These are phyloP conservation scores for Campylorhamphus procurvoides DNA, from an alignment of 2,113 vertebrate species.

Conservation along the genomic window DNA sequence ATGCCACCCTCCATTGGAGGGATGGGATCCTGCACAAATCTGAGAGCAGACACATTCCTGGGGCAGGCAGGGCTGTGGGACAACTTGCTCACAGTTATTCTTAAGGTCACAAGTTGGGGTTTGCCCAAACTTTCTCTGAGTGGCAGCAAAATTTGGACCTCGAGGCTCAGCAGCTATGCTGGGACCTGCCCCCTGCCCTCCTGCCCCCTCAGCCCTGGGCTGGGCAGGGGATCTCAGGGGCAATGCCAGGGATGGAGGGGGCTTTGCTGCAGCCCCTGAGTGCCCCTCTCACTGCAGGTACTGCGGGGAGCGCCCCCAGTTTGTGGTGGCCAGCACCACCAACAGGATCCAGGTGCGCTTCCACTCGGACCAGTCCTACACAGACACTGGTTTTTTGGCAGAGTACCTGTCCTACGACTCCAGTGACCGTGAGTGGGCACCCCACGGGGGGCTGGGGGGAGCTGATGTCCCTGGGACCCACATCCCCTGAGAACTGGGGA, in stretches of 20 bases:
- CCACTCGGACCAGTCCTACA: slow-evolving; percentile 82
- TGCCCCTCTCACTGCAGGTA: slow-evolving; percentile 63
- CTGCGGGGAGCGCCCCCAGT: slow-evolving; percentile 76
- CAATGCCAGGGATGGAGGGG: background rate
- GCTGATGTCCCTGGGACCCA: no score
- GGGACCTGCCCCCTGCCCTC: background rate
- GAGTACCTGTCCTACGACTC: slow-evolving; percentile 80
- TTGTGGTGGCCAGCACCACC: slow-evolving; percentile 73
- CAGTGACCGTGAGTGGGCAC: slow-evolving; percentile 82
- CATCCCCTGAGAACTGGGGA: no score
- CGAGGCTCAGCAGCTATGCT: background rate
- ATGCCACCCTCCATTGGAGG: accelerated
- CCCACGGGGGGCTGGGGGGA: no score
- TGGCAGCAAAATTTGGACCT: background rate
- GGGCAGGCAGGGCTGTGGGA: background rate
- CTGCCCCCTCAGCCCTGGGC: background rate
- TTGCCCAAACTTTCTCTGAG: background rate
- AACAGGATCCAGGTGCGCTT: slow-evolving; percentile 81
- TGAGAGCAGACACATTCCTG: background rate
- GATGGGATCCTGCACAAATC: background rate
- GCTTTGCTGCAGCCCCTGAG: background rate
- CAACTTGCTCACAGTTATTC: background rate
- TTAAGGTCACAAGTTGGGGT: background rate
- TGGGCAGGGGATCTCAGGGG: no score
- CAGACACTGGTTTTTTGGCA: slow-evolving; percentile 86